phyloP scores from a whole-genome alignment of 2,888 invertebrate genomes.

The Mamestra brassicae region DNA sequence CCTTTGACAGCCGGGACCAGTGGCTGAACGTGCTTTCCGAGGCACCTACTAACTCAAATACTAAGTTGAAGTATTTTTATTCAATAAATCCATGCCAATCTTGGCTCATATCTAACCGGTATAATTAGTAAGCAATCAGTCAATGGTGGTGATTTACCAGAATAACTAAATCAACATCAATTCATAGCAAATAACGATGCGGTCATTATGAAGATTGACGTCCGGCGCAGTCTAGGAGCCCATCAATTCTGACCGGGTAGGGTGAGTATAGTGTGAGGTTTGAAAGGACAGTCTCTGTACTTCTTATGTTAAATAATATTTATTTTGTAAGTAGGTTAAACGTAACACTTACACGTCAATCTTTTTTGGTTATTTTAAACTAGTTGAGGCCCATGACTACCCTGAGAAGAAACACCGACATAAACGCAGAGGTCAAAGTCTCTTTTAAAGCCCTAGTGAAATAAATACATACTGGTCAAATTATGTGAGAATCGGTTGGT shows the following conservation, averaged over 20 bases:
- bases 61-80: background rate
- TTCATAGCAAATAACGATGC: constrained; percentile 71
- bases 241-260: constrained; percentile 77
- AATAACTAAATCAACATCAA: constrained; percentile 69
- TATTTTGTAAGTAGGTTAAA: no score
- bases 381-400: no score
- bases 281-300: constrained; percentile 36
- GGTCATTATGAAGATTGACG: constrained; percentile 83
- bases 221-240: constrained; percentile 68
- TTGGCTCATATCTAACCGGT: constrained; percentile 18
- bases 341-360: no score
- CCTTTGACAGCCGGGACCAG: no score
- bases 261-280: constrained; percentile 3
- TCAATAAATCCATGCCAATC: constrained; percentile 27
- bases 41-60: background rate
- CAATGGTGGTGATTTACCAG: constrained; percentile 63
- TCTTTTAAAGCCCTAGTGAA: no score
- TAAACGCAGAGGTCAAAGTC: no score
- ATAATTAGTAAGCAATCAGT: constrained; percentile 64
- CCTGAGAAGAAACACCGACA: no score
- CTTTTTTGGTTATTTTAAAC: no score
- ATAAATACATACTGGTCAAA: no score
- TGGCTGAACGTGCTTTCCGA: no score
- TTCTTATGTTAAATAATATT: background rate
- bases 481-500: no score